These are phyloP conservation scores for Paramormyrops hopkinsi DNA, from an alignment of 2,797 vertebrate species.

Conservation along the genomic window DNA sequence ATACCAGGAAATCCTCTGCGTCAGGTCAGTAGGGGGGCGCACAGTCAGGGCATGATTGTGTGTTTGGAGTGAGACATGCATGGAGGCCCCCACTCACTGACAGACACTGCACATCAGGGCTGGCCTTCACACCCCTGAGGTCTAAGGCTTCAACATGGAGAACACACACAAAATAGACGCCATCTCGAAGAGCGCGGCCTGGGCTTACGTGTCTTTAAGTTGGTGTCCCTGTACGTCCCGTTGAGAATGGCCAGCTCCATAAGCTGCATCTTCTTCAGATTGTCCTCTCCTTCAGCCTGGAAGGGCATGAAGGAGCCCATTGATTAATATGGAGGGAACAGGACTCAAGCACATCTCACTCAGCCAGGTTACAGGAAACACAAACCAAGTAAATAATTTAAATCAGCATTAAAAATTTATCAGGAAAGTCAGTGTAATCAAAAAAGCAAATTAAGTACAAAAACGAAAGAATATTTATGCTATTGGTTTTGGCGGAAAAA, in stretches of 20 bases:
- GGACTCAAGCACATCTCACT: not conserved
- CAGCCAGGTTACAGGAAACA: not conserved
- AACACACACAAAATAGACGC: not conserved
- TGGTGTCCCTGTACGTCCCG: constrained; percentile 77
- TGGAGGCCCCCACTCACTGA: not conserved
- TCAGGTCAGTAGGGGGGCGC: not conserved
- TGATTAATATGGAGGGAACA: not conserved
- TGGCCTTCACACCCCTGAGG: not conserved
- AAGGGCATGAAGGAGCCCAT: not conserved
- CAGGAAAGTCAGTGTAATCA: not conserved
- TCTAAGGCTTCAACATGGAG: not conserved
- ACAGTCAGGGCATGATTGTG: not conserved
- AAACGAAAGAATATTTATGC: not conserved
- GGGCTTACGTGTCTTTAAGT: constrained; percentile 70
- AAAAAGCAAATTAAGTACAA: constrained; percentile 33
- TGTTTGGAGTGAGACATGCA: not conserved
- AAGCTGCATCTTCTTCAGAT: constrained; percentile 78
- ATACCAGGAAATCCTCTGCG: not conserved
- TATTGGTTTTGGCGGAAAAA: not conserved
- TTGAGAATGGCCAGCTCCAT: constrained; percentile 77
- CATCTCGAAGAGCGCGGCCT: not conserved
- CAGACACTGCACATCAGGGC: not conserved
- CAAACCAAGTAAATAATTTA: not conserved
- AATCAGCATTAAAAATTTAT: not conserved
- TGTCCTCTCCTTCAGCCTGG: constrained; percentile 74